Conservation (phyloP, 2,888 invertebrate species). For the Dryococelus australis region DNA sequence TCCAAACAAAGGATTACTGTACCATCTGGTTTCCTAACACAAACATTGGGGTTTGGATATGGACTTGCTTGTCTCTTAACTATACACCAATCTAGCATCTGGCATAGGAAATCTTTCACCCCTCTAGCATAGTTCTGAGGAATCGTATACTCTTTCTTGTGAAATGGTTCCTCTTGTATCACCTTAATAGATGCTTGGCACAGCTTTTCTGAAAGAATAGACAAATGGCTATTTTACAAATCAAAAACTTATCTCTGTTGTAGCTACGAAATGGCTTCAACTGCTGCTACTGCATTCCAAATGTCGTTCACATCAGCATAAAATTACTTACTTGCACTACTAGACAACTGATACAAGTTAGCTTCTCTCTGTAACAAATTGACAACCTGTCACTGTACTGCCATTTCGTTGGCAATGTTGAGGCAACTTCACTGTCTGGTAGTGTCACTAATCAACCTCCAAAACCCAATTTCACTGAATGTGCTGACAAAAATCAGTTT, state of each 20-base stretch:
- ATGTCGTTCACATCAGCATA: background rate
- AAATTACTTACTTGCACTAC: background rate
- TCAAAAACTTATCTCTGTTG: background rate
- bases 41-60: background rate
- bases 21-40: background rate
- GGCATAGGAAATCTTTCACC: background rate
- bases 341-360: background rate
- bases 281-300: background rate
- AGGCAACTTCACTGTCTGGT: background rate
- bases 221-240: background rate
- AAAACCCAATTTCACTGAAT: background rate
- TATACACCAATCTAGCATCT: background rate
- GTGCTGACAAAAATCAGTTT: background rate
- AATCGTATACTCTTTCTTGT: background rate
- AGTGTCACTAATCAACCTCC: background rate
- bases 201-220: background rate
- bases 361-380: background rate
- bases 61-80: background rate
- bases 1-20: background rate
- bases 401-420: background rate
- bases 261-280: background rate
- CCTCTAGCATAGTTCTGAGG: background rate
- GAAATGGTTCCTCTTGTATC: background rate
- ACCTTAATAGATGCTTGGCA: background rate
- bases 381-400: background rate